Evolutionary conservation across 2,888 invertebrate species (phyloP).

Genomic region (Watsonalla cultraria): DNA sequence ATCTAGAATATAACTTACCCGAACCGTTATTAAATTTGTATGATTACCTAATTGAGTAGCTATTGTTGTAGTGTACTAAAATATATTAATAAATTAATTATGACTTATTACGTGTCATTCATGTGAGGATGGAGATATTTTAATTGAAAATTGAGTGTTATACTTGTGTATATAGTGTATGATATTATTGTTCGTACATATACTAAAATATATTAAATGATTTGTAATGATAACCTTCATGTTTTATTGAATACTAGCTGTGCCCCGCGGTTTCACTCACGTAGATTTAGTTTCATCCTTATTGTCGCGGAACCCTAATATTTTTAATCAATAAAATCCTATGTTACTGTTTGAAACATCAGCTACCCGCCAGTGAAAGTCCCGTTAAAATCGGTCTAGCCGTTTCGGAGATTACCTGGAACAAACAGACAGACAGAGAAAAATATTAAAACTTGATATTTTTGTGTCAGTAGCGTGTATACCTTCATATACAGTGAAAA

Average conservation of each 20-base stretch:
- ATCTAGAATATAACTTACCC: slow-evolving; percentile 28
- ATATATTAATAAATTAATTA: slow-evolving; percentile 17
- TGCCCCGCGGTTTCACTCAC: no score
- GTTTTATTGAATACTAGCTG: slow-evolving; percentile 8
- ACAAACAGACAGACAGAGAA: no score
- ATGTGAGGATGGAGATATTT: slow-evolving; percentile 6
- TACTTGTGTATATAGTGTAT: slow-evolving; percentile 67
- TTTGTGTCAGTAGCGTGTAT: no score
- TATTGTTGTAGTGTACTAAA: slow-evolving; percentile 15
- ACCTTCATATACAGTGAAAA: no score
- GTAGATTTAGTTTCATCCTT: no score
- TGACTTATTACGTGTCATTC: slow-evolving; percentile 10
- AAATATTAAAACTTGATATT: no score
- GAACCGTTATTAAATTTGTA: slow-evolving; percentile 31
- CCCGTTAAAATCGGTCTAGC: no score
- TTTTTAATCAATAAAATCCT: no score
- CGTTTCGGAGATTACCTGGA: no score
- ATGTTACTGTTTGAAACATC: no score
- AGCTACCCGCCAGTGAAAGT: no score
- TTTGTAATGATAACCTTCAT: slow-evolving; percentile 34
- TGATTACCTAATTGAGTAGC: slow-evolving; percentile 24
- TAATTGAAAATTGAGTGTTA: slow-evolving; percentile 29
- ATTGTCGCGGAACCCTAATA: no score
- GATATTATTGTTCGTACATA: slow-evolving; percentile 57
- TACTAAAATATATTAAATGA: slow-evolving; percentile 65